phyloP scores from a whole-genome alignment of 2,113 vertebrate species.

The Leptodactylus fuscus region DNA sequence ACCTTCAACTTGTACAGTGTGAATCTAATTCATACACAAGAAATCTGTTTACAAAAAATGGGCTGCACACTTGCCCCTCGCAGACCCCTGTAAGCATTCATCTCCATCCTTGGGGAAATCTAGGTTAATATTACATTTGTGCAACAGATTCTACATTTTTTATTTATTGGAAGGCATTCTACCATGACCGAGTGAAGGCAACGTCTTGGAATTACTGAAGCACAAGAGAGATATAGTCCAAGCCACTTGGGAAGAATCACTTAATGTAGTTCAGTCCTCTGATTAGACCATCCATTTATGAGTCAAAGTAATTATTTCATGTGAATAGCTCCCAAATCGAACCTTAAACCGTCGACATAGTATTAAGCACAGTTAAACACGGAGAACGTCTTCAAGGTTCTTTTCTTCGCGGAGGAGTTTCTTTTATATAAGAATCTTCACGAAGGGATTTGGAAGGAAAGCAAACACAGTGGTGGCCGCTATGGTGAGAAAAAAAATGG shows the following conservation, averaged over 20 bases:
- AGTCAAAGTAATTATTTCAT: constrained; percentile 68
- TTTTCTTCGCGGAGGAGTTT: constrained; percentile 4
- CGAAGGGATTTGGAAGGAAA: constrained; percentile 24
- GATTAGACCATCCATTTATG: constrained; percentile 69
- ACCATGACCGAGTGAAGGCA: constrained; percentile 77
- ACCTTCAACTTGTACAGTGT: constrained; percentile 58
- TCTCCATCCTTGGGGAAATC: constrained; percentile 74
- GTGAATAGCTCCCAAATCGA: constrained; percentile 58
- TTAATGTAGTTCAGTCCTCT: constrained; percentile 70
- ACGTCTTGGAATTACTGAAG: constrained; percentile 78
- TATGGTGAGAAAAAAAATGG: background rate
- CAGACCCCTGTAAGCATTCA: constrained; percentile 65
- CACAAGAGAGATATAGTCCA: constrained; percentile 66
- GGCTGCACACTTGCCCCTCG: constrained; percentile 72
- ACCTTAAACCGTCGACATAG: constrained; percentile 49
- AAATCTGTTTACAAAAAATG: constrained; percentile 74
- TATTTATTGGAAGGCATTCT: constrained; percentile 85
- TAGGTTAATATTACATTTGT: constrained; percentile 85
- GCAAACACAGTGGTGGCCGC: background rate
- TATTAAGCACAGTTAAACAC: constrained; percentile 53
- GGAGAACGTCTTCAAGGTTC: constrained; percentile 37
- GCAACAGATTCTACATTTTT: constrained; percentile 79
- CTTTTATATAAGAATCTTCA: constrained; percentile 13
- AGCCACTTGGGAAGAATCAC: constrained; percentile 62
- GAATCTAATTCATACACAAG: constrained; percentile 65